A percentile compares a stretch with the other conserved stretches of the same genome.
Evolutionary conservation across 2,888 invertebrate species (phyloP).

Genomic region (Volucella inflata): DNA sequence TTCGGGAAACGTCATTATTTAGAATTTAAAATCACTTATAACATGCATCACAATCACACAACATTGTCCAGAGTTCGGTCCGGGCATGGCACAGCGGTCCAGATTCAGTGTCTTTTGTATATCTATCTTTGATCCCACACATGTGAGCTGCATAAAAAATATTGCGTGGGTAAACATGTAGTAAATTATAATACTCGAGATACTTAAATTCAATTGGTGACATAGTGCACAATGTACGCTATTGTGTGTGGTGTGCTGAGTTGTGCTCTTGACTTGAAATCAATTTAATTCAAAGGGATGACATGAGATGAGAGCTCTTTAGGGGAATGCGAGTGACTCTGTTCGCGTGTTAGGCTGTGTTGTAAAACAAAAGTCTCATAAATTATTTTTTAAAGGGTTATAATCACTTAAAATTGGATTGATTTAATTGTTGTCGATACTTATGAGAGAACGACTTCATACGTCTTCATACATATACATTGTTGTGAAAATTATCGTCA

Average conservation of each 20-base stretch:
- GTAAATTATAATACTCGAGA: conserved; percentile 75
- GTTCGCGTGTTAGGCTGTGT: conserved; percentile 12
- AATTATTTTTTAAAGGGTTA: conserved; percentile 33
- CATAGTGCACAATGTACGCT: conserved; percentile 71
- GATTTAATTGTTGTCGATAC: conserved; percentile 6
- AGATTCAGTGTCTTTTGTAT: conserved; percentile 28
- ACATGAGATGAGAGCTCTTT: background rate
- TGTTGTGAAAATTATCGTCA: too few species aligned
- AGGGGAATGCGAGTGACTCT: conserved; percentile 9
- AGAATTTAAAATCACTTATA: conserved; percentile 67
- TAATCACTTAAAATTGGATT: conserved; percentile 27
- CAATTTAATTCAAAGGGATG: conserved; percentile 56
- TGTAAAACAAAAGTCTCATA: conserved; percentile 41
- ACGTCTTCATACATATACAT: conserved; percentile 12
- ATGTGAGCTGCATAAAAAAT: conserved; percentile 63
- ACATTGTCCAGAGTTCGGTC: conserved; percentile 15
- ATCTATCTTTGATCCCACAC: conserved; percentile 56
- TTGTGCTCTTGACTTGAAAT: conserved; percentile 61
- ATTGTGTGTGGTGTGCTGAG: conserved; percentile 48
- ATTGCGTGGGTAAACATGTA: conserved; percentile 75
- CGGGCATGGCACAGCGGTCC: conserved; percentile 20
- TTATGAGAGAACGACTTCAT: background rate
- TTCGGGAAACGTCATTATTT: conserved; percentile 63
- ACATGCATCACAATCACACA: conserved; percentile 46
- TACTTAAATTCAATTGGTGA: conserved; percentile 76